phyloP scores from a whole-genome alignment of 2,797 vertebrate species.

The Furcifer pardalis region DNA sequence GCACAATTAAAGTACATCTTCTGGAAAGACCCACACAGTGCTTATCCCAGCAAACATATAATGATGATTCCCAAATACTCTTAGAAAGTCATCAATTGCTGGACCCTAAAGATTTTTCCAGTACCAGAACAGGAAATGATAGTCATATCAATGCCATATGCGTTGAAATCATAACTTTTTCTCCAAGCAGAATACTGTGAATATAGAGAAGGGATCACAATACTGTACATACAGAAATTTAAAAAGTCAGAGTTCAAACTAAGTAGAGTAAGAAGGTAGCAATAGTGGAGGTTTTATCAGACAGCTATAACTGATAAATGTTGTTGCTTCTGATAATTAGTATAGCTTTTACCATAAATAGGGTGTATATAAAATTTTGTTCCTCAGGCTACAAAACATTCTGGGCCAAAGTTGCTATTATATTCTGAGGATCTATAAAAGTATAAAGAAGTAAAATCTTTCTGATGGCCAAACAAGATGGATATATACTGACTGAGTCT shows the following conservation, averaged over 20 bases:
- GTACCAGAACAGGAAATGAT: not conserved
- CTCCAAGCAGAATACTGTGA: no score
- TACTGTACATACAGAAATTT: not conserved
- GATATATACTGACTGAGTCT: not conserved
- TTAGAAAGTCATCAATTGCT: not conserved
- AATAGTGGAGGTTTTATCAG: not conserved
- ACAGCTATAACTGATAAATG: not conserved
- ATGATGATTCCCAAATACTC: not conserved
- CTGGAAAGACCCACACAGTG: no score
- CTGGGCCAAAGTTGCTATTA: not conserved
- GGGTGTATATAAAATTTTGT: not conserved
- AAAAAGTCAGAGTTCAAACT: slow-evolving; percentile 8
- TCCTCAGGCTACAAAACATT: not conserved
- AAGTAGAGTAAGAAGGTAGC: not conserved
- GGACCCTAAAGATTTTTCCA: not conserved
- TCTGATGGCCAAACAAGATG: not conserved
- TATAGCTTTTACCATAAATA: not conserved
- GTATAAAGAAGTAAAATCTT: not conserved
- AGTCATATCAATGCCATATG: not conserved
- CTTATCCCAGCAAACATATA: not conserved
- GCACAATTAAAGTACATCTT: no score
- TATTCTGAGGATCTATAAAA: not conserved
- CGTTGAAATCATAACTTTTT: not conserved
- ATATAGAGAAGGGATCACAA: not conserved
- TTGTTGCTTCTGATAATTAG: not conserved